Conservation (phyloP, 2,888 invertebrate genomes). For the Neria commutata region DNA sequence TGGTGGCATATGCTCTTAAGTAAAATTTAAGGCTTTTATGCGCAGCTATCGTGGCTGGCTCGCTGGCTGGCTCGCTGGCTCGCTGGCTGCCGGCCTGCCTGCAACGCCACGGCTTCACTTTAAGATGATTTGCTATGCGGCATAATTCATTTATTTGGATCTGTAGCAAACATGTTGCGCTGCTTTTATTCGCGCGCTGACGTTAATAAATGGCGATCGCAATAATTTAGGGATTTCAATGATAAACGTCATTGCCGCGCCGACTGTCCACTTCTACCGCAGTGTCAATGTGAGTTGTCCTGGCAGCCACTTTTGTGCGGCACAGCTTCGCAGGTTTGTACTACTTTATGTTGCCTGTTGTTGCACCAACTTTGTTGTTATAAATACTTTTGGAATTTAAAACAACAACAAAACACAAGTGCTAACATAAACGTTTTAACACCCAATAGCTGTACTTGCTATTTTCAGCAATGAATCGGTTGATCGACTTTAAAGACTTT, state of each 20-base stretch:
- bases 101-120: conserved; percentile 31
- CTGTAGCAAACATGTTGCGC: conserved; percentile 27
- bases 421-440: no score
- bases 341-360: no score
- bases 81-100: background rate
- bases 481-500: no score
- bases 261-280: conserved; percentile 29
- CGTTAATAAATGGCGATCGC: conserved; percentile 43
- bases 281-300: background rate
- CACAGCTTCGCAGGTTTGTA: no score
- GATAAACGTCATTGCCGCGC: conserved; percentile 49
- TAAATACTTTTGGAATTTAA: no score
- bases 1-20: conserved; percentile 45
- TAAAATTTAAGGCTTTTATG: conserved; percentile 54
- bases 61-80: background rate
- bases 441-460: no score
- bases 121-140: conserved; percentile 55
- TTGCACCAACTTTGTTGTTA: no score
- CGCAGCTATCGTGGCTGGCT: background rate
- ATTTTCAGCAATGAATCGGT: no score
- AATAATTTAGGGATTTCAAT: conserved; percentile 61
- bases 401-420: no score
- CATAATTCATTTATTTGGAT: conserved; percentile 51
- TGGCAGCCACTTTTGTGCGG: no score
- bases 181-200: conserved; percentile 29